Percentiles rank a stretch among this genome's conserved stretches.
These are phyloP conservation scores for Theristus sp. DNA, from an alignment of 2,888 invertebrate genomes.

Conservation along the genomic window DNA sequence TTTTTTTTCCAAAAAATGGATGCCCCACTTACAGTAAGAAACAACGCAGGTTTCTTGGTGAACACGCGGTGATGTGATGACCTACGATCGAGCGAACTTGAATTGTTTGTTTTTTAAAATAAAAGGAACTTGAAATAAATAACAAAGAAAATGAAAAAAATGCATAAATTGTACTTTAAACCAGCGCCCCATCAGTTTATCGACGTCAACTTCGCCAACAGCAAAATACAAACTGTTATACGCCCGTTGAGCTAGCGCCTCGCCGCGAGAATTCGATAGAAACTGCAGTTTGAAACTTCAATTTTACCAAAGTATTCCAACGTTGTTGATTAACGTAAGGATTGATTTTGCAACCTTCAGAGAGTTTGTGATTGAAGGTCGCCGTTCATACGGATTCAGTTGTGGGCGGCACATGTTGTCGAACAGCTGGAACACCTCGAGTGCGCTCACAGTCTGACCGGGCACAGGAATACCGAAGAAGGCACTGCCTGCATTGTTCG, in stretches of 20 bases:
- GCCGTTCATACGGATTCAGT: background rate
- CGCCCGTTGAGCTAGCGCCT: slow-evolving; percentile 20
- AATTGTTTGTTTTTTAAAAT: background rate
- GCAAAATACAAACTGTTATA: slow-evolving; percentile 20
- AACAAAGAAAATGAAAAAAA: slow-evolving; percentile 3
- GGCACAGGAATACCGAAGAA: slow-evolving; percentile 8
- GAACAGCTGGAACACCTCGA: slow-evolving; percentile 5
- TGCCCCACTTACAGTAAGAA: slow-evolving; percentile 16
- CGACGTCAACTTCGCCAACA: slow-evolving; percentile 22
- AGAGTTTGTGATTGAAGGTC: background rate
- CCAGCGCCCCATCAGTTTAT: slow-evolving; percentile 23
- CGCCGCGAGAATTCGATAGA: slow-evolving; percentile 18
- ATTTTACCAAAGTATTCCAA: background rate
- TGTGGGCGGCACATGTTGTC: slow-evolving; percentile 2
- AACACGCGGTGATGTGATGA: slow-evolving; percentile 21
- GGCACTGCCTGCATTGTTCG: no score
- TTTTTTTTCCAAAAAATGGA: background rate
- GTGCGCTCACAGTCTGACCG: slow-evolving; percentile 4
- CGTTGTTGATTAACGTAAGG: background rate
- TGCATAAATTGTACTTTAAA: no score
- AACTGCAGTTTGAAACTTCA: slow-evolving; percentile 12
- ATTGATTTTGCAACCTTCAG: no score
- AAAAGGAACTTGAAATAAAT: background rate
- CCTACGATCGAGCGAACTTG: slow-evolving; percentile 6
- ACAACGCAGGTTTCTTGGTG: slow-evolving; percentile 21